These are phyloP conservation scores for Turdus rufiventris DNA, from an alignment of 2,113 vertebrate genomes.

Conservation along the genomic window DNA sequence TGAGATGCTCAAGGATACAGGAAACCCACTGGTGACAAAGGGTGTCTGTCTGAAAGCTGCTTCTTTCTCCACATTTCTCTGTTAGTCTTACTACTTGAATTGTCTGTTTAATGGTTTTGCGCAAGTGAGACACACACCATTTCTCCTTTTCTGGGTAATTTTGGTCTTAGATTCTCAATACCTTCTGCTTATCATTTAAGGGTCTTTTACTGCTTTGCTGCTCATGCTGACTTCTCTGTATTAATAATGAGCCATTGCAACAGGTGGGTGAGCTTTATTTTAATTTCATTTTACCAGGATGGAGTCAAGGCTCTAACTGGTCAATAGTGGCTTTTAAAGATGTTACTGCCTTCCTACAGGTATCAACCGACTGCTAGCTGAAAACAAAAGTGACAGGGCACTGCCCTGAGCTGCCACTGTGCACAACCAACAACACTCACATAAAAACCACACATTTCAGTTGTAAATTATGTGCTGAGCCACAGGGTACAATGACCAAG, in stretches of 20 bases:
- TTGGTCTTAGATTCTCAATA: neutral
- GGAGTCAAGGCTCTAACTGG: neutral
- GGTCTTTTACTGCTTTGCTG: neutral
- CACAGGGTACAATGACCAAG: neutral
- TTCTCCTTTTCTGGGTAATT: neutral
- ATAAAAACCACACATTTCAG: neutral
- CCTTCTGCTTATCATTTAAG: neutral
- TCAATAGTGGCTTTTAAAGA: neutral
- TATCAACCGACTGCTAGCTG: neutral
- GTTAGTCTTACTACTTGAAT: neutral
- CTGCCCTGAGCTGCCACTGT: neutral
- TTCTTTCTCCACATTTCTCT: neutral
- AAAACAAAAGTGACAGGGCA: neutral
- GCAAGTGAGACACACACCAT: neutral
- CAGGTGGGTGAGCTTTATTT: neutral
- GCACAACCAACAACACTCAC: neutral
- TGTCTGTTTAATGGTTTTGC: neutral
- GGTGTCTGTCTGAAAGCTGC: neutral
- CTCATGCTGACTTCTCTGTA: neutral
- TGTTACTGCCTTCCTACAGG: rapidly evolving
- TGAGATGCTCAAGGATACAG: neutral
- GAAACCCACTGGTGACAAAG: neutral
- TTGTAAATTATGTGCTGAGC: neutral
- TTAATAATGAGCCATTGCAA: neutral
- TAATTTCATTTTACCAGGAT: neutral